Conservation (phyloP, 2,113 vertebrate genomes). For the human region DNA sequence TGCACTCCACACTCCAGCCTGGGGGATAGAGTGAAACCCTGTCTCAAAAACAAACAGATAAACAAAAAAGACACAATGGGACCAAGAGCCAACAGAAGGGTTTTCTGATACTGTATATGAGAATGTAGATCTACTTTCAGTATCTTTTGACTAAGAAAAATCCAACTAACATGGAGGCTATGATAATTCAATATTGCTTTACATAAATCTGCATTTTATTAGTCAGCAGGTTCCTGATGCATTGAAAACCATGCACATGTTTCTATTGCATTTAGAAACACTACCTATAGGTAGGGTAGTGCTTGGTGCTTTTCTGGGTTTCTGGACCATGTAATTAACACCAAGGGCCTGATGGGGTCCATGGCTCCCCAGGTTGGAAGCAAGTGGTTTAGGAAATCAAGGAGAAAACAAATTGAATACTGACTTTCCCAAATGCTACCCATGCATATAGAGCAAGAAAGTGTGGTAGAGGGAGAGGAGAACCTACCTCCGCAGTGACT, state of each 20-base stretch:
- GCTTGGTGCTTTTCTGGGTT: neutral
- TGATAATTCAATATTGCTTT: neutral
- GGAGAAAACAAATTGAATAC: neutral
- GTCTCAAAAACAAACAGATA: too few relatives aligned
- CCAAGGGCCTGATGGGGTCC: neutral
- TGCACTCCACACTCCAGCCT: too few relatives aligned
- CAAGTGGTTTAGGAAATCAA: neutral
- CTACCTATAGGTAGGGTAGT: fast-evolving
- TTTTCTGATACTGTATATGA: neutral
- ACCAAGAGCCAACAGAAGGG: neutral
- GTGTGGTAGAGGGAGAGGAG: too few relatives aligned
- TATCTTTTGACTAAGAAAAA: neutral
- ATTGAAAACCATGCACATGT: fast-evolving
- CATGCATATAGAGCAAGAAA: fast-evolving
- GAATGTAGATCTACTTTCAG: neutral
- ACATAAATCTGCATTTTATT: neutral
- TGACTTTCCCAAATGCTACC: fast-evolving
- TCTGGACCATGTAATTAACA: neutral
- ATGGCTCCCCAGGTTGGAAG: neutral
- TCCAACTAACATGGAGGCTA: neutral
- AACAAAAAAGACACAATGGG: neutral
- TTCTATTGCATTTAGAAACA: too few relatives aligned
- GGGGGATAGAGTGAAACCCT: too few relatives aligned
- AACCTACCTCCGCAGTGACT: neutral
- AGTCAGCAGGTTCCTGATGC: neutral